Base-by-base conservation (phyloP, 2,888 invertebrate species). In the Anthophora plumipes region DNA sequence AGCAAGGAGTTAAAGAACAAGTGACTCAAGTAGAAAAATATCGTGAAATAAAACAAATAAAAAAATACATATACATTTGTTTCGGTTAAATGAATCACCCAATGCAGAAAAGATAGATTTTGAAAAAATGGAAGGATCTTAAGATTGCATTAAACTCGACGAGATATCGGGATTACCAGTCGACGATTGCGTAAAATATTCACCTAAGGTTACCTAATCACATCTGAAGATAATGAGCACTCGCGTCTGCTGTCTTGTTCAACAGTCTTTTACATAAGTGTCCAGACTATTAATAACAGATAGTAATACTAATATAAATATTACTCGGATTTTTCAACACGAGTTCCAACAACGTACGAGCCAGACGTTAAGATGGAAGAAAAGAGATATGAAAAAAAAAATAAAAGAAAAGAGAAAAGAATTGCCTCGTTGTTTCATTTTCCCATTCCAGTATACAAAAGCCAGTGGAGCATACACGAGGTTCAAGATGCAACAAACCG, bases 161-260 rank as follows among this genome's bases (percentile, higher is more conserved):
- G 12, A 17, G 0, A 31, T 31, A 43, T 39, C 17, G 2, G 11
- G 6, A 55, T 43, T 37, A 72, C 12, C 3, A 57, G 17, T n/a
- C 12, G n/a, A 12, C 4, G 11, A 48, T 80, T 52, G 39, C 72
- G 52, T 48, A 54, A 78, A 68, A 17, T 39, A 39, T 66, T 70
- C 48, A 31, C 25, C 64, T 31, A 57, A 71, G 60, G 57, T 83
- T 82, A 76, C 66, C 71, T 72, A 75, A 82, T 68, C 68, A 60
- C 14, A 46, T 43, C 50, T 66, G 1, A 12, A 22, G 72, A 72
- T 57, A 72, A 60, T 41, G 11, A 52, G n/a, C 54, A 74, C 43
- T 43, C 25, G 11, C 12, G 52, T 22, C n/a, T 14, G 3, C 43
- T 9, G 17, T 25, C 22, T n/a, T 8, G 11, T 25, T 14, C n/a